Evolutionary conservation across 2,888 invertebrate species (phyloP).

Genomic region (Callinectes sapidus): DNA sequence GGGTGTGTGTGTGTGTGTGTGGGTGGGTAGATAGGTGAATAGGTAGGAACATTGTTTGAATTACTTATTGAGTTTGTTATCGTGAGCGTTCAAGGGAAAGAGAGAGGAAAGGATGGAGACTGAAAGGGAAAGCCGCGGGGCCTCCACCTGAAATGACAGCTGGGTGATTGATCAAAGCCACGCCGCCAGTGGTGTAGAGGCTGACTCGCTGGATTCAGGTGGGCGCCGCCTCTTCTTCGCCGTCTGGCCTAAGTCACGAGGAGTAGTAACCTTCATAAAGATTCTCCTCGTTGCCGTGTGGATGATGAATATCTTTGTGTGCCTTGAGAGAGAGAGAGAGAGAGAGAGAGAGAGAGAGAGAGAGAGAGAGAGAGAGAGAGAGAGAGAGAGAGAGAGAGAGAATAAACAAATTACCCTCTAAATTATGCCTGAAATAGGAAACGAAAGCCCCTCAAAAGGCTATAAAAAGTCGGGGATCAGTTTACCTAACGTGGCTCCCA

Average conservation of each 20-base stretch:
- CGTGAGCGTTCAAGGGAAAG: background rate
- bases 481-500: background rate
- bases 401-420: background rate
- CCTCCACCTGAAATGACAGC: constrained; percentile 20
- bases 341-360: background rate
- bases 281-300: background rate
- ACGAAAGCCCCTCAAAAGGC: background rate
- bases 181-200: background rate
- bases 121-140: background rate
- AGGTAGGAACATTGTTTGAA: background rate
- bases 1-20: background rate
- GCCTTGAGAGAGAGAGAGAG: background rate
- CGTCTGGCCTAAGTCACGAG: background rate
- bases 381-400: too few relatives aligned
- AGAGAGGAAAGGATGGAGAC: background rate
- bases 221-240: background rate
- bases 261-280: background rate
- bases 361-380: background rate
- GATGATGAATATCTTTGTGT: background rate
- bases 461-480: background rate
- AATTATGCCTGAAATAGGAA: background rate
- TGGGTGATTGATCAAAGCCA: background rate
- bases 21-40: background rate
- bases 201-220: background rate
- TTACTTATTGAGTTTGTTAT: background rate